phyloP scores from a whole-genome alignment of 1,140 invertebrate genomes.

The Coboldia fuscipes region DNA sequence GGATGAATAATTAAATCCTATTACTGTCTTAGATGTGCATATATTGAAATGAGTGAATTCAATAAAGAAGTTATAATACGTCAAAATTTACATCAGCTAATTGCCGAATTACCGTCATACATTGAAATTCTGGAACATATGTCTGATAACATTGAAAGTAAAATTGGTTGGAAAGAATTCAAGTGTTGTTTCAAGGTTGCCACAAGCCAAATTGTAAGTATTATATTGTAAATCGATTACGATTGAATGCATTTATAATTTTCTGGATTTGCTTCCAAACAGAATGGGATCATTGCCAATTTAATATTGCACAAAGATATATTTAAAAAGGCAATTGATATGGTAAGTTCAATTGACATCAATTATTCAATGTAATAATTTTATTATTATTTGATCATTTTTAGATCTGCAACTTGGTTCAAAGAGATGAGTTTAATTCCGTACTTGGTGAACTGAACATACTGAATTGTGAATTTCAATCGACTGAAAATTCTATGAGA shows the following conservation, averaged over 20 bases:
- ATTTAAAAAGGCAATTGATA: conserved; percentile 19
- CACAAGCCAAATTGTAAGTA: conserved; percentile 41
- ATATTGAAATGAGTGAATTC: conserved; percentile 30
- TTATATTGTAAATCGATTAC: not conserved
- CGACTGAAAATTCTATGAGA: too few species aligned
- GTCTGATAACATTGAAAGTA: conserved; percentile 33
- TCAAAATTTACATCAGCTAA: conserved; percentile 34
- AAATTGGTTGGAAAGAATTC: conserved; percentile 42
- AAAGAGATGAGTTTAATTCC: conserved; percentile 33
- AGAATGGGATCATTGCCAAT: conserved; percentile 31
- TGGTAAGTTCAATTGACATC: conserved; percentile 9
- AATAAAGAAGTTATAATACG: conserved; percentile 35
- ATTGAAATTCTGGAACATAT: conserved; percentile 36
- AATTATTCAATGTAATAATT: not conserved
- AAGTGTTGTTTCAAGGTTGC: conserved; percentile 46
- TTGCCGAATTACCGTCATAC: conserved; percentile 38
- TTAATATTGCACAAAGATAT: conserved; percentile 25
- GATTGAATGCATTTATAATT: conserved; percentile 1
- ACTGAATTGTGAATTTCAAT: too few species aligned
- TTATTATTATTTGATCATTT: not conserved
- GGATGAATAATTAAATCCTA: conserved; percentile 1
- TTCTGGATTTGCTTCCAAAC: conserved; percentile 9
- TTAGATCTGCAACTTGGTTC: conserved; percentile 27
- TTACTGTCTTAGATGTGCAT: conserved; percentile 26
- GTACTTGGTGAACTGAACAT: conserved; percentile 29